Evolutionary conservation across 2,888 invertebrate genomes (phyloP), one percentile per base, ranked within the genome.

Genomic region (Ornithoptera priamus): DNA sequence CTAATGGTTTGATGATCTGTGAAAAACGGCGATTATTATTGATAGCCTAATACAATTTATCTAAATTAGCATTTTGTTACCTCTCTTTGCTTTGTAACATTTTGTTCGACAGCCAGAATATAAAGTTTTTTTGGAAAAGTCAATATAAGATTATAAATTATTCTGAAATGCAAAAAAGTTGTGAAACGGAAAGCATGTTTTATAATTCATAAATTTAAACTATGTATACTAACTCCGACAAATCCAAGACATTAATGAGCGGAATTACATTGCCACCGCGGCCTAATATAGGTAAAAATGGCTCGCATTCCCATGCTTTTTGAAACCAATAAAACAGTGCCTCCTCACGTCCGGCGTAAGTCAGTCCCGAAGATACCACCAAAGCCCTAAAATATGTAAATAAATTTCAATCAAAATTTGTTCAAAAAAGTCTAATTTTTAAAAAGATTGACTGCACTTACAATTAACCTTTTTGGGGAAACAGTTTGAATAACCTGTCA

Each of bases 251-350:
- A 78, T 95, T 94, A 65, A 96, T 89, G 22, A 95, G 81, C 0
- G 96, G 96, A 60, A 95, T 84, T 30, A 81, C 81, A 77, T 96
- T 95, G 12, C 80, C 81, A 2, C 95, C 95, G 10, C 90, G 86
- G 0, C 93, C 93, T 50, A 95, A 85, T 70, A 95, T 85, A 0
- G 95, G 95, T 39, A 95, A 80, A 30, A 90, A 81, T n/a, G 86
- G 86, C 71, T 93, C 93, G 74, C 94, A 94, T 71, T 93, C 92
- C 95, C 95, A 95, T 17, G 94, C 94, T 78, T 94, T 91, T 87
- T 94, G 95, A 79, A 95, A 96, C 81, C 95, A 93, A 78, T 93
- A 94, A 74, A 93, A 93, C 1, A 96, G 84, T n/a, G 92, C 87
- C 57, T 94, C 93, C 78, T 96, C 94, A 58, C 91, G 93, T 15